phyloP scores from a whole-genome alignment of 2,113 vertebrate genomes.

The Syrmaticus mikado region DNA sequence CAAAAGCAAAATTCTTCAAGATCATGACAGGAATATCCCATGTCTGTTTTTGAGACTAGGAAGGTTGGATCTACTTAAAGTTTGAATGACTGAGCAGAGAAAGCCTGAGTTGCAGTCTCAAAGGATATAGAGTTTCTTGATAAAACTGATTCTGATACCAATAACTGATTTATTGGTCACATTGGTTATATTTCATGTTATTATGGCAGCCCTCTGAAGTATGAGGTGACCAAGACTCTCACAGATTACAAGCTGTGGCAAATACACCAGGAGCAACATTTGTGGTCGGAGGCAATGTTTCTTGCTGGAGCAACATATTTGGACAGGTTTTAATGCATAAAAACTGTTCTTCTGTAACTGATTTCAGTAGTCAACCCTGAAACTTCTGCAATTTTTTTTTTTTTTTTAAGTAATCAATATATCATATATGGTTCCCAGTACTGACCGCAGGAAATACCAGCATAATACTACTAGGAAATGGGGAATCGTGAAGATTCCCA shows the following conservation, averaged over 20 bases:
- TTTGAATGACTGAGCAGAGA: background rate
- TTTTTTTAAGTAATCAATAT: background rate
- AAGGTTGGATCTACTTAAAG: background rate
- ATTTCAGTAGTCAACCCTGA: background rate
- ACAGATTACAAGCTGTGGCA: background rate
- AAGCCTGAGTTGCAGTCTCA: background rate
- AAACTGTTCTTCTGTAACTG: background rate
- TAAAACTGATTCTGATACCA: background rate
- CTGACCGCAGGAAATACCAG: background rate
- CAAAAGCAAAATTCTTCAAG: background rate
- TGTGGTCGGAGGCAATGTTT: background rate
- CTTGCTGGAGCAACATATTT: background rate
- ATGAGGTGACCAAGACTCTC: background rate
- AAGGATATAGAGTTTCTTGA: background rate
- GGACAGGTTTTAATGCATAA: background rate
- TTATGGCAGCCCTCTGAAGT: background rate
- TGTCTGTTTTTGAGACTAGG: background rate
- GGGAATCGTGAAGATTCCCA: background rate
- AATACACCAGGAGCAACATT: background rate
- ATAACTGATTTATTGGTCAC: background rate
- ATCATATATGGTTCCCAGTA: background rate
- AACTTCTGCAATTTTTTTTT: background rate
- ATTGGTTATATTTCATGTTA: background rate
- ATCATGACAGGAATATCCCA: accelerated
- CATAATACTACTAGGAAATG: background rate